Percentiles rank a stretch among this genome's conserved stretches.
Conservation (phyloP, 2,113 vertebrate genomes). For the Neopipo cinnamomea region DNA sequence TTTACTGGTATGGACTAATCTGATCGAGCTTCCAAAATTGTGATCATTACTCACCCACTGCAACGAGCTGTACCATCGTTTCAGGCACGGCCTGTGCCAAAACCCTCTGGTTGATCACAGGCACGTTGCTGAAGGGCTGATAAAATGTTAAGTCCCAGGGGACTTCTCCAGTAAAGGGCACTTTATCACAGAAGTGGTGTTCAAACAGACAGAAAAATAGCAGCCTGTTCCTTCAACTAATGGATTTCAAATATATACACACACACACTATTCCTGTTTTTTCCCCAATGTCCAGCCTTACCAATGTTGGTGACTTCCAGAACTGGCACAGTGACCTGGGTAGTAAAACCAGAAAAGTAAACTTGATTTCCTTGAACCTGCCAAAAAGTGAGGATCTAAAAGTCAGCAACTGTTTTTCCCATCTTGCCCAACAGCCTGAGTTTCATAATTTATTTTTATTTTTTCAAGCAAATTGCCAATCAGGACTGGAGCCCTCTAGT, state of each 20-base stretch:
- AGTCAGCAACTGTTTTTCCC: not conserved
- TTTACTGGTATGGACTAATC: not conserved
- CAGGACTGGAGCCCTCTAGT: not conserved
- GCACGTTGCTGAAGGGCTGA: not conserved
- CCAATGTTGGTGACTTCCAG: not conserved
- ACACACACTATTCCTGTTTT: not conserved
- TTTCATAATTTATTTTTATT: not conserved
- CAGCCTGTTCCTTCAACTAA: not conserved
- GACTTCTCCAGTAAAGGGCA: not conserved
- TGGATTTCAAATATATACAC: not conserved
- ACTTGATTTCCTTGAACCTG: not conserved
- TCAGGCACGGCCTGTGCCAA: not conserved
- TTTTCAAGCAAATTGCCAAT: not conserved
- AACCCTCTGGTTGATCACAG: not conserved
- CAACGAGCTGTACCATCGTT: not conserved
- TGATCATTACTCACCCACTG: not conserved
- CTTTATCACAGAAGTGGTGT: not conserved
- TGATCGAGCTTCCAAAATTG: not conserved
- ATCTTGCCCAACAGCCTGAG: not conserved
- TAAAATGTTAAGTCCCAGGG: not conserved
- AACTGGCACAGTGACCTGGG: not conserved
- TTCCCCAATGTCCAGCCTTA: not conserved
- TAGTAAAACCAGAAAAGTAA: not conserved
- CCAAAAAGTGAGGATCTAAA: not conserved
- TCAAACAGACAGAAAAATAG: constrained; percentile 1